Evolutionary conservation across 2,888 invertebrate species (phyloP).

Genomic region (Cecidostiba fungosa): DNA sequence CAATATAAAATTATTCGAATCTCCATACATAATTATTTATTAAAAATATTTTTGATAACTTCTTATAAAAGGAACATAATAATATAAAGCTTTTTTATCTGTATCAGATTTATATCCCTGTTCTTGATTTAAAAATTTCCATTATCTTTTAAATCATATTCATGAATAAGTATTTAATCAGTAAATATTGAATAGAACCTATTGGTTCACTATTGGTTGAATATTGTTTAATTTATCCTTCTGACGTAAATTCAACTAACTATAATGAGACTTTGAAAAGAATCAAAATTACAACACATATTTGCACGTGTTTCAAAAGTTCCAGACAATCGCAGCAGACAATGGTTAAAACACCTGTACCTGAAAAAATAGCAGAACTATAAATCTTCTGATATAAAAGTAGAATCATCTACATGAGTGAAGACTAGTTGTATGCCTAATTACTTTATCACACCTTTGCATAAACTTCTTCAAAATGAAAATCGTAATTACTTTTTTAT

Average conservation of each 20-base stretch:
- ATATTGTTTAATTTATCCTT: conserved; percentile 18
- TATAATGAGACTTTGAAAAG: neutral
- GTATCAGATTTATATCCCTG: no score
- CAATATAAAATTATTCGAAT: no score
- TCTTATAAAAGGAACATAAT: no score
- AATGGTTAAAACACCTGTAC: conserved; percentile 1
- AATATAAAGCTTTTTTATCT: no score
- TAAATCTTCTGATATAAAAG: conserved; percentile 20
- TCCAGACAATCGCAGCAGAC: neutral
- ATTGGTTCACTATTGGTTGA: neutral
- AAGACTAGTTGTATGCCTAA: conserved; percentile 3
- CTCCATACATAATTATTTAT: no score
- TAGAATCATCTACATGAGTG: conserved; percentile 17
- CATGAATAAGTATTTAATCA: neutral
- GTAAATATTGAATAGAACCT: conserved; percentile 28
- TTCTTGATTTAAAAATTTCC: conserved; percentile 1
- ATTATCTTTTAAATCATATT: neutral
- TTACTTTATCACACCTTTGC: neutral
- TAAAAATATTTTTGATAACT: no score
- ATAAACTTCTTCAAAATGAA: neutral
- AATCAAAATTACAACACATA: neutral
- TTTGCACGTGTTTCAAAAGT: conserved; percentile 22
- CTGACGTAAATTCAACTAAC: conserved; percentile 15
- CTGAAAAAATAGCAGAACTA: neutral
- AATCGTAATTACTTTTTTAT: neutral